Conservation (phyloP, 2,888 invertebrate species). For the Eristalis tenax region DNA sequence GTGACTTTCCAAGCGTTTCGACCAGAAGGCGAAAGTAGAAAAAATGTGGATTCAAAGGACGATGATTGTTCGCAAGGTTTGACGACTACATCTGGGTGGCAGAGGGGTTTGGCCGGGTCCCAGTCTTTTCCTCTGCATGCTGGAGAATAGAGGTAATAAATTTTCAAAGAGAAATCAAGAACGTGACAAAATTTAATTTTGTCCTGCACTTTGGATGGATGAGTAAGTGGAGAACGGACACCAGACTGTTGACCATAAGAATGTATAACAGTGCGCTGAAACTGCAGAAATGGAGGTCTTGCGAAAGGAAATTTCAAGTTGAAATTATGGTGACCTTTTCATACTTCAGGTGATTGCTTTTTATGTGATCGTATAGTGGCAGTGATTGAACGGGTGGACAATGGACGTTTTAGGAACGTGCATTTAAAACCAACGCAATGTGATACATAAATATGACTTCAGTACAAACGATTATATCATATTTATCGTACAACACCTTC, state of each 20-base stretch:
- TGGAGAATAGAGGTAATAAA: conserved; percentile 11
- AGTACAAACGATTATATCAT: no score
- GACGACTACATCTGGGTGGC: not conserved
- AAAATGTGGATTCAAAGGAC: not conserved
- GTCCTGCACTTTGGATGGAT: not conserved
- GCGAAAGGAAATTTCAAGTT: not conserved
- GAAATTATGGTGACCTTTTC: not conserved
- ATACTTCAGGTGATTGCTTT: not conserved
- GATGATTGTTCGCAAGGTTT: not conserved
- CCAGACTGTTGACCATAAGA: not conserved
- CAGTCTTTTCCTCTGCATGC: not conserved
- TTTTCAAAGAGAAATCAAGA: conserved; percentile 18
- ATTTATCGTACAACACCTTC: no score
- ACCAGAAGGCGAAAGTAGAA: not conserved
- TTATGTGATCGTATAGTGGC: not conserved
- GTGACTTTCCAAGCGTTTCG: conserved; percentile 2
- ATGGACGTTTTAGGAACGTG: not conserved
- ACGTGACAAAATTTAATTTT: conserved; percentile 23
- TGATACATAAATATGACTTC: no score
- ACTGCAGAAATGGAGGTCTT: not conserved
- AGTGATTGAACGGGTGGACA: not conserved
- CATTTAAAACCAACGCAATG: no score
- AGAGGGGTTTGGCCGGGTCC: not conserved
- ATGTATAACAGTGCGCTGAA: not conserved
- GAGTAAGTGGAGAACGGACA: not conserved